These are phyloP conservation scores for Lasiurus borealis DNA, from an alignment of 2,113 vertebrate species.

Conservation along the genomic window DNA sequence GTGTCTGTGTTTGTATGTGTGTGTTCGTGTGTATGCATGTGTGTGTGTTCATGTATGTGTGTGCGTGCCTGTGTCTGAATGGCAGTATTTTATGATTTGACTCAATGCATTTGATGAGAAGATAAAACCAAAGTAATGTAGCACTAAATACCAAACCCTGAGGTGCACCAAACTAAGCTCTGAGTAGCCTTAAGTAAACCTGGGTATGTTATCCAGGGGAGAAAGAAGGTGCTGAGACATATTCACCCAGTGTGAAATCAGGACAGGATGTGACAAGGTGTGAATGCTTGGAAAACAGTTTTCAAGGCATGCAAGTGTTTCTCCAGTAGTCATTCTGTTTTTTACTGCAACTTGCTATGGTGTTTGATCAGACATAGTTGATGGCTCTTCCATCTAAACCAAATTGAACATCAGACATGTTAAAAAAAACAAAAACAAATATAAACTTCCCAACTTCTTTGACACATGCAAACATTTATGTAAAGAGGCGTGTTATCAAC, in stretches of 20 bases:
- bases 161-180: neutral
- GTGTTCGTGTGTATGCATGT: neutral
- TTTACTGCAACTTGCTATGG: neutral
- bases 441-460: neutral
- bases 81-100: conserved; percentile 60
- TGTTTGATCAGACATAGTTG: neutral
- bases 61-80: neutral
- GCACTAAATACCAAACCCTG: conserved; percentile 14
- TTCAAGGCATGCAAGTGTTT: neutral
- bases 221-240: neutral
- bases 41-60: neutral
- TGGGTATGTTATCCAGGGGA: neutral
- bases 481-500: neutral
- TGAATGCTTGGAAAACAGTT: neutral
- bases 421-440: neutral
- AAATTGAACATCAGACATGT: neutral
- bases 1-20: neutral
- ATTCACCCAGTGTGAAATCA: neutral
- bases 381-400: neutral
- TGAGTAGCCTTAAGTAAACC: neutral
- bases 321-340: neutral
- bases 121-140: conserved; percentile 67
- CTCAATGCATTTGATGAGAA: conserved; percentile 1
- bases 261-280: neutral
- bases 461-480: neutral